Percentiles rank a stretch among this genome's conserved stretches.
These are phyloP conservation scores for Tauraco hartlaubi DNA, from an alignment of 2,797 vertebrate genomes.

Conservation along the genomic window DNA sequence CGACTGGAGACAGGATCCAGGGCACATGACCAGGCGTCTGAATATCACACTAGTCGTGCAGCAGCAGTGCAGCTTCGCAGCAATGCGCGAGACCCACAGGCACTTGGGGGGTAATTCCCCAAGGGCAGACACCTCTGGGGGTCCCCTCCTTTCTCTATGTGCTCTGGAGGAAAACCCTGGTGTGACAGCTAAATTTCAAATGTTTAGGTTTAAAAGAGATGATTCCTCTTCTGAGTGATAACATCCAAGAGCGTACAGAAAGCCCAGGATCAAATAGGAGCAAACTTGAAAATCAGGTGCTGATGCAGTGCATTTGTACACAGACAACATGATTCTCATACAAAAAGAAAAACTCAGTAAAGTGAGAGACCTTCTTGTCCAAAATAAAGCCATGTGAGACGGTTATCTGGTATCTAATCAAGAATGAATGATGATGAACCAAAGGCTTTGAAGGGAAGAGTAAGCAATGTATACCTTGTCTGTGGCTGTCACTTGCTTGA, in stretches of 20 bases:
- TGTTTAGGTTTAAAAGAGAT: not conserved
- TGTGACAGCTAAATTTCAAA: not conserved
- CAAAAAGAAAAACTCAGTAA: not conserved
- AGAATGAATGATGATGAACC: not conserved
- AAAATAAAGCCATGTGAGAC: not conserved
- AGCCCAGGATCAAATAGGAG: not conserved
- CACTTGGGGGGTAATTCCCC: not conserved
- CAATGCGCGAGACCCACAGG: not conserved
- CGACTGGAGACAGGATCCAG: not conserved
- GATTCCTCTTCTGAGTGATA: not conserved
- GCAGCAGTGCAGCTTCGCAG: fast-evolving
- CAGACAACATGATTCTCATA: not conserved
- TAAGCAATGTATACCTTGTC: not conserved
- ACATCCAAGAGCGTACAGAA: not conserved
- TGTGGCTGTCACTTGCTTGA: not conserved
- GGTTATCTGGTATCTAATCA: not conserved
- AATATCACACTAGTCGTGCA: fast-evolving
- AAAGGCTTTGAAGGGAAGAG: slow-evolving; percentile 28
- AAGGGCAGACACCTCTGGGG: not conserved
- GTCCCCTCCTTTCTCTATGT: not conserved
- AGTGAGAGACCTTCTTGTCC: not conserved
- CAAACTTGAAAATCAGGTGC: not conserved
- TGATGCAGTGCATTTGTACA: not conserved
- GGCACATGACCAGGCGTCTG: fast-evolving
- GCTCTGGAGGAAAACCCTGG: not conserved